These are phyloP conservation scores for Drosophila demipolita DNA, from an alignment of 2,888 invertebrate genomes.

Conservation along the genomic window DNA sequence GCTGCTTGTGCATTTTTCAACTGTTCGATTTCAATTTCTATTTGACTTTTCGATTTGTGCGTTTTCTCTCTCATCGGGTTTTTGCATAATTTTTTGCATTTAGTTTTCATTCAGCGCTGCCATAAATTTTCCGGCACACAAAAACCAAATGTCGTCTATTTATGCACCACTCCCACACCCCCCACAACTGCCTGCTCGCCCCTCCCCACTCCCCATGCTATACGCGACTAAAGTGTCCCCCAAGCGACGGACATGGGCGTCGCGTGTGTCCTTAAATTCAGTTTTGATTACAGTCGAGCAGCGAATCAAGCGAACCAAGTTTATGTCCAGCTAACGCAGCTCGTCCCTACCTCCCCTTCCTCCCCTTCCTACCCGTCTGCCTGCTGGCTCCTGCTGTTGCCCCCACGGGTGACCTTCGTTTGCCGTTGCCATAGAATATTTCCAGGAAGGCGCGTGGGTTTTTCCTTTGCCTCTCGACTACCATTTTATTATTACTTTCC, in stretches of 20 bases:
- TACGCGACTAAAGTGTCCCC: background rate
- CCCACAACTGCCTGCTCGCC: background rate
- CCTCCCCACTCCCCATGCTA: no score
- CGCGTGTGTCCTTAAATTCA: slow-evolving; percentile 77
- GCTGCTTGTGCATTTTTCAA: background rate
- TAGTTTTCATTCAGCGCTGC: slow-evolving; percentile 56
- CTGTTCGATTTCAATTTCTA: slow-evolving; percentile 43
- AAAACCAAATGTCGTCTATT: slow-evolving; percentile 25
- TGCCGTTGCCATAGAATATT: slow-evolving; percentile 33
- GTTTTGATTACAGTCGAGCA: slow-evolving; percentile 64
- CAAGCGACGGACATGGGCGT: slow-evolving; percentile 42
- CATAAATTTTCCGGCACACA: slow-evolving; percentile 57
- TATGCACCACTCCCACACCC: background rate
- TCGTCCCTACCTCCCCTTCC: no score
- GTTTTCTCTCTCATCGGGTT: slow-evolving; percentile 33
- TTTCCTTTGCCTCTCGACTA: slow-evolving; percentile 5
- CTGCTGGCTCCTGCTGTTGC: no score
- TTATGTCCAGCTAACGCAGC: slow-evolving; percentile 33
- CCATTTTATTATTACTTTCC: slow-evolving; percentile 3
- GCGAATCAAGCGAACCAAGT: slow-evolving; percentile 8
- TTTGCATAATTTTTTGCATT: slow-evolving; percentile 79
- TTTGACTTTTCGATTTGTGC: slow-evolving; percentile 42
- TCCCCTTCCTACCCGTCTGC: background rate
- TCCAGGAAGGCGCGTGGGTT: slow-evolving; percentile 22
- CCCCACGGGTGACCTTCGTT: slow-evolving; percentile 14